Percentiles rank a stretch among this genome's conserved stretches.
phyloP scores from a whole-genome alignment of 2,888 invertebrate genomes.

The Bombylius major region DNA sequence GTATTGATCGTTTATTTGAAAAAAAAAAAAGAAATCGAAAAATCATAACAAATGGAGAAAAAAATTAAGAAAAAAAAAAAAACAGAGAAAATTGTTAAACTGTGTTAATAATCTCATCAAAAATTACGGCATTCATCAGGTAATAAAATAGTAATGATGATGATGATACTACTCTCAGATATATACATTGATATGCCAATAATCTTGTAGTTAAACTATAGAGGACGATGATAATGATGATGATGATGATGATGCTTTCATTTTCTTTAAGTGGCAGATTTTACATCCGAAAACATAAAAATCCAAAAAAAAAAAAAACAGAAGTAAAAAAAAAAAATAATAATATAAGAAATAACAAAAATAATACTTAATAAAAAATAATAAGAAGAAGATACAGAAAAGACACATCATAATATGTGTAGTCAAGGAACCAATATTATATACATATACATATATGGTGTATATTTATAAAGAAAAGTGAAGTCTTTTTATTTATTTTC shows the following conservation, averaged over 20 bases:
- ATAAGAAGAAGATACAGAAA: too few species aligned
- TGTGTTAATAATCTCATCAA: not conserved
- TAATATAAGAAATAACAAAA: not conserved
- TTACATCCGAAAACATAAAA: not conserved
- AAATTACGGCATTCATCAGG: not conserved
- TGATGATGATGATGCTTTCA: not conserved
- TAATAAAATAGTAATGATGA: not conserved
- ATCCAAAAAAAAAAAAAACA: not conserved
- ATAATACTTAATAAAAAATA: too few species aligned
- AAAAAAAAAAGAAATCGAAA: too few species aligned
- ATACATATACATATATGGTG: too few species aligned
- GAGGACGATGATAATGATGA: too few species aligned
- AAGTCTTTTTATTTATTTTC: slow-evolving; percentile 19
- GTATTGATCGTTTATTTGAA: too few species aligned
- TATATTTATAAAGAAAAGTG: not conserved
- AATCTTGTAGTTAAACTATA: not conserved
- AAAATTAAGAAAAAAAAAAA: too few species aligned
- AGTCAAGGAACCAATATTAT: too few species aligned
- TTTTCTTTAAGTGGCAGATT: not conserved
- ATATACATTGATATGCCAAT: not conserved
- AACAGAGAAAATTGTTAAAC: not conserved
- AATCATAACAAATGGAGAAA: too few species aligned
- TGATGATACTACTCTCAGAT: not conserved
- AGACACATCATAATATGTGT: too few species aligned
- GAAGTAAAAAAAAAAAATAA: not conserved